Base-by-base conservation (phyloP, 2,888 invertebrate genomes). In the Scelioninae gen. 1 region DNA sequence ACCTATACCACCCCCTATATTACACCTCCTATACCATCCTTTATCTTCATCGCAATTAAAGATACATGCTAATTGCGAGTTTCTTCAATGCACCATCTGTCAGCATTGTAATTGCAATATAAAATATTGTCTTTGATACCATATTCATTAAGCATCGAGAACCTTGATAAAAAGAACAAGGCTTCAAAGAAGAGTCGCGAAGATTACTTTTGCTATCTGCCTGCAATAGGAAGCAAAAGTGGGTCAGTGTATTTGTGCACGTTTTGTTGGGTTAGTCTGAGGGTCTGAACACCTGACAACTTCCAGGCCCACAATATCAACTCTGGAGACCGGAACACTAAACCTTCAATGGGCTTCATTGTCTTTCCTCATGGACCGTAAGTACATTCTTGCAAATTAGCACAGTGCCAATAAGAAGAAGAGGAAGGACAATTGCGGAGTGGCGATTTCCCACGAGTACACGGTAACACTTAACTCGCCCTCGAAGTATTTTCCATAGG, bases 21-120 rank as follows among this genome's bases (percentile, higher is more conserved):
- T n/a, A n/a, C n/a, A n/a, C n/a, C n/a, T n/a, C n/a, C n/a, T n/a
- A n/a, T n/a, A 56, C 31, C 51, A 15, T 49, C 56, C 51, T 77
- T 79, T 74, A 66, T 82, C 69, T 63, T 55, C 77, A 32, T 71
- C 40, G 75, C 55, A 76, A 83, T 83, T 83, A 79, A 75, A 72
- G 83, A 76, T 83, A 68, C 66, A 79, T 83, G 75, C 72, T 80
- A 83, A 83, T 83, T 75, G 75, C 74, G 16, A 72, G 32, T 66
- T 72, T 29, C 82, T 63, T 63, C 74, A 69, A 75, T 75, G 80
- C 66, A 60, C 65, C 80, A 69, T 75, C 80, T 80, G 80, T 62
- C 62, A 31, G 68, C 34, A 55, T 68, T 62, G 49, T 53, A 49
- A 68, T 43, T 51, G 34, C 40, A 40, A 34, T 16, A 40, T 51